A percentile compares a stretch with the other conserved stretches of the same genome.
These are phyloP conservation scores for Lipotes vexillifer DNA, from an alignment of 2,113 vertebrate species.

Conservation along the genomic window DNA sequence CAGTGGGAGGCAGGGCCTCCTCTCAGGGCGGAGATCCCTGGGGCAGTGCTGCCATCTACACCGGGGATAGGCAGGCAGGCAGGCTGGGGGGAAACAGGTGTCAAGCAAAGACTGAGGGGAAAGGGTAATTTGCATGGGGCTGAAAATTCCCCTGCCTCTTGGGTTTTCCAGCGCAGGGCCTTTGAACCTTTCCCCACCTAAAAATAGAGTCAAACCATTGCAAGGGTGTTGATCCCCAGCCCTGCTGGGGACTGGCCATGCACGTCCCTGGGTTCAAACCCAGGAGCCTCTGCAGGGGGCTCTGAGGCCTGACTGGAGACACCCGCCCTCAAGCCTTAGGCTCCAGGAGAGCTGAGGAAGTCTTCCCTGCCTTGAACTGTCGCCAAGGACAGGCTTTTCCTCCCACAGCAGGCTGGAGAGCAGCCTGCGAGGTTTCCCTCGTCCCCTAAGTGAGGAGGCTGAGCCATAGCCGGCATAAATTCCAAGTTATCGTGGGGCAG, in stretches of 20 bases:
- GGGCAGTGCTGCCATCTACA: not conserved
- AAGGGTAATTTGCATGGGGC: constrained; percentile 69
- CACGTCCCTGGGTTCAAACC: not conserved
- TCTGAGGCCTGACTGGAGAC: not conserved
- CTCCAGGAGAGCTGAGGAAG: not conserved
- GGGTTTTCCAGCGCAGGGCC: constrained; percentile 65
- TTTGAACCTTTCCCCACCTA: constrained; percentile 42
- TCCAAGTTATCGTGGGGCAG: not conserved
- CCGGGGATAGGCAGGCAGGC: not conserved
- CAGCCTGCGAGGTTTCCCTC: constrained; percentile 41
- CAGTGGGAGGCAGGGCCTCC: not conserved
- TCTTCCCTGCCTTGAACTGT: not conserved
- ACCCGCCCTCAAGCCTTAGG: not conserved
- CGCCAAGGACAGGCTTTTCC: constrained; percentile 21
- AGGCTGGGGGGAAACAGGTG: constrained; percentile 66
- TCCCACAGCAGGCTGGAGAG: constrained; percentile 29
- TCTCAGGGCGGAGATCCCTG: not conserved
- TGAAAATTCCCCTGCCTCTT: constrained; percentile 70
- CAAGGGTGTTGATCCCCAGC: not conserved
- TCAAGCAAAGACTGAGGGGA: not conserved
- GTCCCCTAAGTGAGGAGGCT: constrained; percentile 40
- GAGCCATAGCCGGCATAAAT: not conserved
- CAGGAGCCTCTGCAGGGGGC: not conserved
- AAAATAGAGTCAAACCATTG: constrained; percentile 46
- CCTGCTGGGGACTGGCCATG: not conserved